Percentiles rank a stretch among this genome's conserved stretches.
Evolutionary conservation across 2,113 vertebrate species (phyloP).

Genomic region (Nibea albiflora): DNA sequence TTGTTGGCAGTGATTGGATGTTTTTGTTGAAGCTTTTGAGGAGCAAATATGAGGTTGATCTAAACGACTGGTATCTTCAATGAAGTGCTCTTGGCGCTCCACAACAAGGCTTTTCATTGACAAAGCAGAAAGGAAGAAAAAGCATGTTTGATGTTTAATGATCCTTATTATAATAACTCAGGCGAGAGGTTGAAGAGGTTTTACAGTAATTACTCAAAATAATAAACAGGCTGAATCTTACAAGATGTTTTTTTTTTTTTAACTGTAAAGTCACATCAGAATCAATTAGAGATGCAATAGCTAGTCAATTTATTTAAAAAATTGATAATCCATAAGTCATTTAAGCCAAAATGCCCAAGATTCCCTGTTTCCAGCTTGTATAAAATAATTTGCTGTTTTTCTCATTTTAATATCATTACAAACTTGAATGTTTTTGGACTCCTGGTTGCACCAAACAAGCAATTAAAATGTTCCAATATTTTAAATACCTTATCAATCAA

Average conservation of each 20-base stretch:
- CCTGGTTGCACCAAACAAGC: too few species aligned
- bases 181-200: background rate
- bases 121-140: background rate
- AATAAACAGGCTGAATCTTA: too few species aligned
- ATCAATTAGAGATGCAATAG: background rate
- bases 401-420: too few species aligned
- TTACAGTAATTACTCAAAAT: too few species aligned
- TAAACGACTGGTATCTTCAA: background rate
- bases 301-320: background rate
- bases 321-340: too few species aligned
- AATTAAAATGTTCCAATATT: too few species aligned
- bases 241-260: background rate
- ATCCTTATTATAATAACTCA: too few species aligned
- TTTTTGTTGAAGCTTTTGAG: slow-evolving; percentile 10
- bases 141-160: background rate
- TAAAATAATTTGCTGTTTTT: too few species aligned
- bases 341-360: too few species aligned
- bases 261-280: background rate
- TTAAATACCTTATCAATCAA: too few species aligned
- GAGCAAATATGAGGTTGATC: background rate
- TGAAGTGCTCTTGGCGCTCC: background rate
- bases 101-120: background rate
- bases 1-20: background rate
- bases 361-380: too few species aligned
- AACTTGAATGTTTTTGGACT: too few species aligned